Evolutionary conservation across 2,113 vertebrate genomes (phyloP).

Genomic region (Setophaga petechia): DNA sequence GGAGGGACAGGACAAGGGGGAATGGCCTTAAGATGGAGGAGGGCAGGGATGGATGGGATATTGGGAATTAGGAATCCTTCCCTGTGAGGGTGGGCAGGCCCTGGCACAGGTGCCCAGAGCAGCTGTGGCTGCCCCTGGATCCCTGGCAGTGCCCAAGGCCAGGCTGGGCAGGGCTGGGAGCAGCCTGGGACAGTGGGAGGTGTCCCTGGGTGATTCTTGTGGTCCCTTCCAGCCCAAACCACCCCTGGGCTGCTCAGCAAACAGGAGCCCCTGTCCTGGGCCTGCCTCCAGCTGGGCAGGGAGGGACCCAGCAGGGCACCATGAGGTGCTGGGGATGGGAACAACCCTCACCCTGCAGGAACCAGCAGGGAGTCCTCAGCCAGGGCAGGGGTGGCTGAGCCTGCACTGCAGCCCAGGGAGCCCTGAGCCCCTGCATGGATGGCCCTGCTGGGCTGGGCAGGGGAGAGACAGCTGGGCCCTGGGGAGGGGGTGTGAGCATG

Average conservation of each 20-base stretch:
- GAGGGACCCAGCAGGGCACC: neutral
- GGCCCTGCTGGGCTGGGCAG: rapidly evolving
- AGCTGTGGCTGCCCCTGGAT: too few species aligned
- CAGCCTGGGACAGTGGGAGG: neutral
- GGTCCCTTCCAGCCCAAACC: neutral
- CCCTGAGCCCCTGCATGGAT: too few species aligned
- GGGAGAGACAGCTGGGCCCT: neutral
- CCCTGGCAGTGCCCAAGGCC: too few species aligned
- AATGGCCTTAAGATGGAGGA: neutral
- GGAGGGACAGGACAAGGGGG: neutral
- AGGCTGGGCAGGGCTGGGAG: too few species aligned
- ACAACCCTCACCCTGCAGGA: rapidly evolving
- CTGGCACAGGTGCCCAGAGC: too few species aligned
- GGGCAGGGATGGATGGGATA: rapidly evolving
- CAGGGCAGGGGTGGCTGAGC: rapidly evolving
- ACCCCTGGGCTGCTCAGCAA: neutral
- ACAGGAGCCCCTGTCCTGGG: neutral
- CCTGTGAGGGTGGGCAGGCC: too few species aligned
- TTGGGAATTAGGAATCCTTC: too few species aligned
- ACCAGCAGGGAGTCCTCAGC: neutral
- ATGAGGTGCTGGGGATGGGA: rapidly evolving
- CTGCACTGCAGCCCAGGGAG: rapidly evolving
- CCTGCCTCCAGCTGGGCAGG: neutral
- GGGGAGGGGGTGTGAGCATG: rapidly evolving
- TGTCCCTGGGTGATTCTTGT: neutral